Conservation (phyloP, 2,113 vertebrate species). For the Callipepla californica region DNA sequence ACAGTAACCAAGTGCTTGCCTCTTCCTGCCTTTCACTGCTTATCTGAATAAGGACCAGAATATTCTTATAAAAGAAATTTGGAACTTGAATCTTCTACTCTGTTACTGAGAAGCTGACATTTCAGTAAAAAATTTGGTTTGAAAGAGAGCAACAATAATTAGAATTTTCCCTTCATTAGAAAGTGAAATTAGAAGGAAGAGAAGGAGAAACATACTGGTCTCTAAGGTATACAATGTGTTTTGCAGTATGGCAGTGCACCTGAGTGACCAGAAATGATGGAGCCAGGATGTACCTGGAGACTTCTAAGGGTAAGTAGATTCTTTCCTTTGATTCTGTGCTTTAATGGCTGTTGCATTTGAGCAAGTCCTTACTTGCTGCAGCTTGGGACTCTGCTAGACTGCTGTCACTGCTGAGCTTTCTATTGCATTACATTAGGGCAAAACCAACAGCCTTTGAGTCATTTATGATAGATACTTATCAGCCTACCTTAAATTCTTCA, state of each 20-base stretch:
- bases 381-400: no score
- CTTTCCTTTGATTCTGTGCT: no score
- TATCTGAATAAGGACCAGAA: background rate
- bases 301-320: no score
- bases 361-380: no score
- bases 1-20: background rate
- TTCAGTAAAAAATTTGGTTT: background rate
- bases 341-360: no score
- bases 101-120: accelerated
- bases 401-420: no score
- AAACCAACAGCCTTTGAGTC: background rate
- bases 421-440: background rate
- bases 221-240: background rate
- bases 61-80: background rate
- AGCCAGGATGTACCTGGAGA: no score
- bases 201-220: background rate
- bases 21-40: conserved; percentile 1
- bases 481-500: background rate
- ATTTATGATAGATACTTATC: background rate
- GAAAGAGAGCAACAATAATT: background rate
- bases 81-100: background rate
- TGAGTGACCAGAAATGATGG: no score
- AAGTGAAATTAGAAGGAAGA: background rate
- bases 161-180: background rate
- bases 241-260: background rate